Percentiles rank a stretch among this genome's conserved stretches.
Conservation (phyloP, 35 echinoderm and acorn worm species). For the Apostichopus californicus region DNA sequence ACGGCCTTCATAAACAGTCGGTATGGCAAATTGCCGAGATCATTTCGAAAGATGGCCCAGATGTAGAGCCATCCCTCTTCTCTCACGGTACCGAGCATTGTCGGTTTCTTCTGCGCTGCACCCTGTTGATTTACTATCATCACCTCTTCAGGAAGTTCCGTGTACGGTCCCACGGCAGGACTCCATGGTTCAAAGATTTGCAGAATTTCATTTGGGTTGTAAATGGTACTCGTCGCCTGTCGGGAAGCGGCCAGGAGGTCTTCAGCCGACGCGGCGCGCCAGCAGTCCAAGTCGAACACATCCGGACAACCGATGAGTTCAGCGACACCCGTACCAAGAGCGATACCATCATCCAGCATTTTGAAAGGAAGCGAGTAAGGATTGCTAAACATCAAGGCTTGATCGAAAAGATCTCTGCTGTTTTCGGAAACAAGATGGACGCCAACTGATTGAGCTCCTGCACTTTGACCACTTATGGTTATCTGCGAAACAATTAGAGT, state of each 20-base stretch:
- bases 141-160: slow-evolving; percentile 46
- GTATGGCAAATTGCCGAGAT: slow-evolving; percentile 12
- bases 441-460: slow-evolving; percentile 64
- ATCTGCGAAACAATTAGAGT: background rate
- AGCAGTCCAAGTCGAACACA: slow-evolving; percentile 47
- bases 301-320: slow-evolving; percentile 30
- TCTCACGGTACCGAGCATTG: slow-evolving; percentile 48
- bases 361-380: slow-evolving; percentile 60
- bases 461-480: slow-evolving; percentile 68
- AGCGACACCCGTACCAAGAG: slow-evolving; percentile 54
- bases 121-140: slow-evolving; percentile 41
- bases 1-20: slow-evolving; percentile 25
- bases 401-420: slow-evolving; percentile 60
- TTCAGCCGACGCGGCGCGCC: slow-evolving; percentile 23
- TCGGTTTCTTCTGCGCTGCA: slow-evolving; percentile 49
- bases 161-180: slow-evolving; percentile 40
- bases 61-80: slow-evolving; percentile 56
- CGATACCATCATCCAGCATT: slow-evolving; percentile 17
- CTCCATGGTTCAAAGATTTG: slow-evolving; percentile 70
- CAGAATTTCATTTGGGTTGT: slow-evolving; percentile 51
- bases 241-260: slow-evolving; percentile 37
- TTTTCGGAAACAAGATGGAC: slow-evolving; percentile 52
- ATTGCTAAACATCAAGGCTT: slow-evolving; percentile 62
- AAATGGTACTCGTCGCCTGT: slow-evolving; percentile 16
- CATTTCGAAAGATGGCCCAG: slow-evolving; percentile 41